Base-by-base conservation (phyloP, 2,888 invertebrate species). In the Scaptomyza parva region DNA sequence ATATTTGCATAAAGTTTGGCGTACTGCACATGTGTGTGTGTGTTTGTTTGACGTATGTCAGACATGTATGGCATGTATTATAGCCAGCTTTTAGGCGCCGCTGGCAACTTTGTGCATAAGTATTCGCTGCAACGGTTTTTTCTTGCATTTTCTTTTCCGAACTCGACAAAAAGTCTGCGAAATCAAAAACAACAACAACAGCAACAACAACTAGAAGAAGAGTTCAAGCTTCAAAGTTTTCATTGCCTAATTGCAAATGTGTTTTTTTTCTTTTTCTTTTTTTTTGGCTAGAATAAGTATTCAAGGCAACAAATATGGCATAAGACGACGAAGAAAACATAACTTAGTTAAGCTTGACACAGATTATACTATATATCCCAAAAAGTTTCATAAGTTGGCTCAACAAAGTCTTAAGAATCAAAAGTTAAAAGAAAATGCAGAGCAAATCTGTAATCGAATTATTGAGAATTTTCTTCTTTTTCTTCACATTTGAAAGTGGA, bases 211-310 rank as follows among this genome's bases (percentile, higher is more conserved):
- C 26, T n/a, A n/a, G n/a, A n/a, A n/a, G n/a, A n/a, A n/a, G n/a
- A n/a, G n/a, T n/a, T n/a, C n/a, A n/a, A n/a, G 22, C 18, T 30
- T 18, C 17, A 45, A 81, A 76, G 55, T 86, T 80, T 62, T 64
- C 64, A 74, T 77, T 80, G 70, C 77, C 81, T 86, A 84, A 86
- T 84, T 86, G 81, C 75, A 75, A 80, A 68, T 74, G 67, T 62
- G 57, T 7, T 63, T 60, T 57, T 64, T 2, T 8, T 11, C n/a
- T n/a, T n/a, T n/a, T n/a, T n/a, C n/a, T 12, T 30, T 30, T 0
- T 30, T 30, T 30, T 11, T 64, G 80, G 65, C 47, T 57, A 64
- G 28, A 40, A 57, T 53, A 30, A n/a, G 30, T 26, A 45, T 24
- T 18, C 45, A 48, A 55, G 62, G 62, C 76, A 55, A 20, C 12